phyloP scores from a whole-genome alignment of 2,888 invertebrate genomes.

The Megalurothrips usitatus region DNA sequence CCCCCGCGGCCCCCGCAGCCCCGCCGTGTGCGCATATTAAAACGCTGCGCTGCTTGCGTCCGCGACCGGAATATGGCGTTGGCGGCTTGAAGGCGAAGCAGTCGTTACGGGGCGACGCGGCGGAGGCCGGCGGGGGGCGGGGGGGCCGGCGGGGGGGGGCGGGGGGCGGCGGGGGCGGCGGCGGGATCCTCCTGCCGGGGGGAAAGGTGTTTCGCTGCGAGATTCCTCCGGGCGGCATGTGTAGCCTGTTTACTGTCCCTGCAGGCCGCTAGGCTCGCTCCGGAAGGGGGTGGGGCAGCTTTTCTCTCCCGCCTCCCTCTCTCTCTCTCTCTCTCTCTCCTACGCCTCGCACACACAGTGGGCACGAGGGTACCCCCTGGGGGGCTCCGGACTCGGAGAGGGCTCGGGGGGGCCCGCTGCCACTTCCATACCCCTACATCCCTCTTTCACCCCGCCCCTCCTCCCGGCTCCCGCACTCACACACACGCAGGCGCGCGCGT shows the following conservation, averaged over 20 bases:
- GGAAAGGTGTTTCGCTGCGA: not conserved
- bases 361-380: not conserved
- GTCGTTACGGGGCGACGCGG: too few relatives aligned
- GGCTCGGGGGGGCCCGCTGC: not conserved
- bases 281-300: not conserved
- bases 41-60: too few relatives aligned
- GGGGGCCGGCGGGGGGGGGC: not conserved
- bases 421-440: not conserved
- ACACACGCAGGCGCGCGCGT: not conserved
- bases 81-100: too few relatives aligned
- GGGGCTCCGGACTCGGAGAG: not conserved
- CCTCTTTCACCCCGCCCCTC: not conserved
- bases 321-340: not conserved
- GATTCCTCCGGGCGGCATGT: not conserved
- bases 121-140: not conserved
- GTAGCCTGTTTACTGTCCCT: constrained; percentile 19
- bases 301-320: not conserved
- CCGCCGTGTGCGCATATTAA: too few relatives aligned
- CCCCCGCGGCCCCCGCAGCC: too few relatives aligned
- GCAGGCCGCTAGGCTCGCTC: not conserved
- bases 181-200: not conserved
- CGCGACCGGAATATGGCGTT: too few relatives aligned
- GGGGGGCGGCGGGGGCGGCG: not conserved
- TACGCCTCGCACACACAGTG: not conserved
- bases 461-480: not conserved